Evolutionary conservation across 2,113 vertebrate species (phyloP), one percentile per base, ranked within the genome.

Genomic region (Brachypodius melanocephalos): DNA sequence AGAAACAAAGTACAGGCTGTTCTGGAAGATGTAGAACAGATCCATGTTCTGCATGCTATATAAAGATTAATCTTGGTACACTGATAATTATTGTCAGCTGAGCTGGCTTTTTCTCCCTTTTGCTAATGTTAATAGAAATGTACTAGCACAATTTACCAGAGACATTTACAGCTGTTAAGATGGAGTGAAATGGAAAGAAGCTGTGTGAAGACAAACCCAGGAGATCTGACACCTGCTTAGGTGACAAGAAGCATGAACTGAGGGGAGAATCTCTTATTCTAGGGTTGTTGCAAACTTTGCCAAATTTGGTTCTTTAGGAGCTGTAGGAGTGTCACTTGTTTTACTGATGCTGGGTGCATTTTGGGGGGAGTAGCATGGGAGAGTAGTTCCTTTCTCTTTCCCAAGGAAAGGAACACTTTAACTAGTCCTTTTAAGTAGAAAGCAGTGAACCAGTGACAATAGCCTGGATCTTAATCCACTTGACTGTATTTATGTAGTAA

Each of bases 81-180:
- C 89, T 3, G 20, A 93, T 93, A 85, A 74, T 80, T 95, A 78
- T 95, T 97, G 96, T 96, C 96, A 95, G 82, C 28, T 1, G n/a
- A 85, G 73, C 42, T 90, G 93, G 88, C 73, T 79, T 93, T 95
- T 89, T 68, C 57, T 22, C 19, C 8, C 36, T 83, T 59, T 97
- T 93, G 89, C 94, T 97, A 91, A 95, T 93, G 94, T 97, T 97
- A 97, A 96, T 96, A 95, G 96, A 96, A 96, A 96, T 75, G 82
- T 88, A 90, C 81, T 43, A 67, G 89, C 5, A 20, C 36, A 42
- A 83, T 95, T 96, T 95, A 91, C 71, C 85, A 84, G 82, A 95
- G 76, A 73, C 89, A 21, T 85, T 97, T 95, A 91, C 74, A 97
- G 96, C 85, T 96, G 94, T 77, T 96, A 85, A 75, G 71, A 91